Conservation (phyloP, 2,113 vertebrate genomes). For the Oncorhynchus nerka region DNA sequence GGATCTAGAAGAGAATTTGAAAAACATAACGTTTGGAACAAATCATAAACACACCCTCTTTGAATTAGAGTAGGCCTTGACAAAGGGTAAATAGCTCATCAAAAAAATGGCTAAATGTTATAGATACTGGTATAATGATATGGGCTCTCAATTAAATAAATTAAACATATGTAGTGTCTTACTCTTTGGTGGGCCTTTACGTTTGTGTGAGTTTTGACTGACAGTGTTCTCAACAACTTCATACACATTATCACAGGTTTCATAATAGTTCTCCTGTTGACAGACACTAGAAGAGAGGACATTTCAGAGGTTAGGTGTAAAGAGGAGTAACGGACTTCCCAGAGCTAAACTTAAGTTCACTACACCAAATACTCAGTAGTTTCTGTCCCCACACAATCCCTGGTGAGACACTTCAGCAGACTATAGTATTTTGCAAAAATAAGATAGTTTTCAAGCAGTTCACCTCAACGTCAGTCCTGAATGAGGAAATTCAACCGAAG, state of each 20-base stretch:
- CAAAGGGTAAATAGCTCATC: background rate
- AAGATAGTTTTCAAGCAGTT: conserved; percentile 13
- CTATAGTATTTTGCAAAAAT: background rate
- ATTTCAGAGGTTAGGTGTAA: background rate
- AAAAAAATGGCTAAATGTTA: background rate
- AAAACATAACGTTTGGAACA: background rate
- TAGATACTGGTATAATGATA: background rate
- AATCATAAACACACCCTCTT: background rate
- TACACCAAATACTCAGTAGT: background rate
- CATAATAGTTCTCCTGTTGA: conserved; percentile 43
- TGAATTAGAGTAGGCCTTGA: background rate
- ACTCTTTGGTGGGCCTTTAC: conserved; percentile 66
- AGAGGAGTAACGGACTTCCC: background rate
- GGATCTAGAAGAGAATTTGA: conserved; percentile 64
- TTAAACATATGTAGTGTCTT: conserved; percentile 17
- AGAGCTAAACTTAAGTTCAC: background rate
- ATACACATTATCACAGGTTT: conserved; percentile 60
- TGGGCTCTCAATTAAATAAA: too few relatives aligned
- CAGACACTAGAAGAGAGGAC: conserved; percentile 28
- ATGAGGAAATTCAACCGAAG: conserved; percentile 17
- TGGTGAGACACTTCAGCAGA: background rate
- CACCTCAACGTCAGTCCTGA: conserved; percentile 43
- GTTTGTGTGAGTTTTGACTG: conserved; percentile 53
- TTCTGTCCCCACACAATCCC: background rate
- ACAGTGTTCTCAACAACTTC: conserved; percentile 66